These are phyloP conservation scores for Ceratitis capitata DNA, from an alignment of 1,140 invertebrate genomes.

Conservation along the genomic window DNA sequence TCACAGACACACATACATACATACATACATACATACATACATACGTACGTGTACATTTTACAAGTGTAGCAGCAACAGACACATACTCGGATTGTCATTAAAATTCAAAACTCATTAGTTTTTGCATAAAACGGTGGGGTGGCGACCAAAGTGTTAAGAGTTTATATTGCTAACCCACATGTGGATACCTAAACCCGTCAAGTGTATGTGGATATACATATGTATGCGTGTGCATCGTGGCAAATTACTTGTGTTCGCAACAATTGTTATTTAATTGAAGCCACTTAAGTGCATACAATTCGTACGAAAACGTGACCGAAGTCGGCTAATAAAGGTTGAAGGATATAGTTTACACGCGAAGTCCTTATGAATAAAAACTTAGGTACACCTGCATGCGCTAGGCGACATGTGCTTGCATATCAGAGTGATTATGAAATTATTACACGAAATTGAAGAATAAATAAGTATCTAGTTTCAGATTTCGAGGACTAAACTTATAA, in stretches of 20 bases:
- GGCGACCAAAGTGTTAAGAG: background rate
- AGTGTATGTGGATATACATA: background rate
- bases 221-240: background rate
- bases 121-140: background rate
- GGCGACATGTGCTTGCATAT: background rate
- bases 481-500: background rate
- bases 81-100: background rate
- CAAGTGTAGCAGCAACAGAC: background rate
- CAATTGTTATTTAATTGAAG: slow-evolving; percentile 32
- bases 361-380: background rate
- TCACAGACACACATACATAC: no score
- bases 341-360: background rate
- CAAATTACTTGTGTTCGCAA: background rate
- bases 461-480: background rate
- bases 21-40: background rate
- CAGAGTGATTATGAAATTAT: background rate
- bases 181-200: no score
- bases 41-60: no score
- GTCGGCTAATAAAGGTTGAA: background rate
- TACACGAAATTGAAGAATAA: background rate
- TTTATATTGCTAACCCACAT: background rate
- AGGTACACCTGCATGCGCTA: background rate
- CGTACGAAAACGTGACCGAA: background rate
- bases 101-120: slow-evolving; percentile 21
- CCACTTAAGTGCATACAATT: slow-evolving; percentile 17